Evolutionary conservation across 2,113 vertebrate genomes (phyloP), one percentile per base, ranked within the genome.

Genomic region (Sebastes fasciatus): DNA sequence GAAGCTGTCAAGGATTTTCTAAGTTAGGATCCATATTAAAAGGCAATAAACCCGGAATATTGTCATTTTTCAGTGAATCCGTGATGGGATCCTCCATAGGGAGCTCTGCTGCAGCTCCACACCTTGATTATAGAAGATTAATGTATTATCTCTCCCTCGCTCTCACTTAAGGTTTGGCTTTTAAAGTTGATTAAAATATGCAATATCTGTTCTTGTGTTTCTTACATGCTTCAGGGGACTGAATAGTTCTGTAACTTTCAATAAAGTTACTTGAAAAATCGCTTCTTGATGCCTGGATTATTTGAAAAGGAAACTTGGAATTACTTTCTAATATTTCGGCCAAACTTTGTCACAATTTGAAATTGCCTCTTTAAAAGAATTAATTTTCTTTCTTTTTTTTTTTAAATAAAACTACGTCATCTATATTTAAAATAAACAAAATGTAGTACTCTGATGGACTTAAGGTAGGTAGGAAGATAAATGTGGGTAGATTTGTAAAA

Each of bases 161-260:
- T 74, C 34, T 70, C 43, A 13, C 14, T 63, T 46, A 17, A 48
- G 42, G 17, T 70, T 13, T 42, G 58, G 19, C 40, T 19, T 68
- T 74, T 7, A 62, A 57, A 73, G 70, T 84, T 79, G 14, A 84
- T 88, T 83, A 75, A 34, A 68, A 63, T 78, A 68, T 81, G 49
- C 54, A 70, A 16, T 48, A 67, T 75, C 48, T 72, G 45, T 45
- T 68, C 66, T 72, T 49, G 23, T 74, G 26, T 34, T 77, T 64
- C 62, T 77, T 54, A n/a, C n/a, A 67, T 13, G 48, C 61, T 55
- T 80, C 61, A 64, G 52, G 48, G 9, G 73, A 79, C 34, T 79
- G 14, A 60, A 88, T 65, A 45, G 70, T 76, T 74, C 63, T 70
- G 43, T 23, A 58, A 42, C 68, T 73, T 74, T 34, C 82, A 85